Evolutionary conservation across 2,797 vertebrate genomes (phyloP).

Genomic region (Neosilurus mollespiculum): DNA sequence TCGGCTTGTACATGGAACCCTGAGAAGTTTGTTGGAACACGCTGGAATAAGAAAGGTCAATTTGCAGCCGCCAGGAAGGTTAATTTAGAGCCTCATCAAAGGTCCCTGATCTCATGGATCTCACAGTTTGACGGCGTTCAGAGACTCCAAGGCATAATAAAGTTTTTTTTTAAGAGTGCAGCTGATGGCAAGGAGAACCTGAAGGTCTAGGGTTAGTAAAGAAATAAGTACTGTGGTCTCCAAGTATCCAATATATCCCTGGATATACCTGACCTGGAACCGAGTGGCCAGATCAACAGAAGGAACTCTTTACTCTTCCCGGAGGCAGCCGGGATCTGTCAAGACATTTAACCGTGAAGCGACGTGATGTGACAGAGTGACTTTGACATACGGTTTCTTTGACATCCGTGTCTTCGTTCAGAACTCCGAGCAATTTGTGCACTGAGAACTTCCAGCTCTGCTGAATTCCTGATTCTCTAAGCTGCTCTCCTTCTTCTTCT

Average conservation of each 20-base stretch:
- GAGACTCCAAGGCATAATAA: constrained; percentile 36
- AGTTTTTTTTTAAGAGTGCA: constrained; percentile 48
- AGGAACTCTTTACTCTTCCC: constrained; percentile 18
- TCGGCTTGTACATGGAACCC: constrained; percentile 32
- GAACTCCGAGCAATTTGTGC: constrained; percentile 39
- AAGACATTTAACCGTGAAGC: constrained; percentile 59
- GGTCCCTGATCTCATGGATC: constrained; percentile 29
- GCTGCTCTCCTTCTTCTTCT: constrained; percentile 8
- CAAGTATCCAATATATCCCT: background rate
- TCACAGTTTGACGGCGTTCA: constrained; percentile 47
- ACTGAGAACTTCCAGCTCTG: constrained; percentile 24
- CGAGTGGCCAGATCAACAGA: constrained; percentile 10
- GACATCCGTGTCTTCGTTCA: constrained; percentile 60
- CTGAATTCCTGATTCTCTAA: constrained; percentile 7
- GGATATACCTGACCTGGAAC: background rate
- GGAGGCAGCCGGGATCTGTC: constrained; percentile 60
- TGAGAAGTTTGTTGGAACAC: background rate
- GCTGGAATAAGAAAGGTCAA: no score
- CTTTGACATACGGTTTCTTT: constrained; percentile 56
- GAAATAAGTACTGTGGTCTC: background rate
- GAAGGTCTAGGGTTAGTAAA: constrained; percentile 22
- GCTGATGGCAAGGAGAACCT: constrained; percentile 40
- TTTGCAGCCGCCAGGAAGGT: background rate
- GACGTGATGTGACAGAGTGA: constrained; percentile 58
- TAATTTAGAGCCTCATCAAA: constrained; percentile 36